Evolutionary conservation across 2,888 invertebrate genomes (phyloP).

Genomic region (Danaus chrysippus): DNA sequence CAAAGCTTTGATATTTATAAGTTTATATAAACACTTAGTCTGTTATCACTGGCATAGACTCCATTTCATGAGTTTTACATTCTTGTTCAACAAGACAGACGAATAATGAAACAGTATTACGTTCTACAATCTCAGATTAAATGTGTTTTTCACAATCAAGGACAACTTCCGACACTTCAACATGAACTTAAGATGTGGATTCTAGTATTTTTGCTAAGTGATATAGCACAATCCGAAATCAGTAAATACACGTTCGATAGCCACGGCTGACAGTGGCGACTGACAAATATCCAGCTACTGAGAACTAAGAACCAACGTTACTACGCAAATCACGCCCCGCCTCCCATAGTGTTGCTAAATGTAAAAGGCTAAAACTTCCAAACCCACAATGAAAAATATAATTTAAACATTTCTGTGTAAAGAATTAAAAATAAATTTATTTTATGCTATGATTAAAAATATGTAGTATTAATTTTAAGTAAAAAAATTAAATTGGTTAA

Average conservation of each 20-base stretch:
- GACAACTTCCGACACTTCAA: constrained; percentile 25
- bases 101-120: constrained; percentile 21
- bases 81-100: constrained; percentile 10
- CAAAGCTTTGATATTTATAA: constrained; percentile 40
- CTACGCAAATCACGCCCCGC: too few relatives aligned
- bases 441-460: too few relatives aligned
- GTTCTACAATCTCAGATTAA: constrained; percentile 28
- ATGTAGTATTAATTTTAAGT: too few relatives aligned
- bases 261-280: too few relatives aligned
- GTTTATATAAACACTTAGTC: constrained; percentile 2
- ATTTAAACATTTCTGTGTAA: too few relatives aligned
- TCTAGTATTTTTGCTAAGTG: constrained; percentile 13
- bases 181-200: constrained; percentile 10
- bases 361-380: too few relatives aligned
- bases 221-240: background rate
- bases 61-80: constrained; percentile 20
- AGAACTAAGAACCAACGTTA: too few relatives aligned
- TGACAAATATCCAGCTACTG: too few relatives aligned
- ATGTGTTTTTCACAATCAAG: constrained; percentile 40
- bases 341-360: too few relatives aligned
- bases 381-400: too few relatives aligned
- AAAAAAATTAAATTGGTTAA: too few relatives aligned
- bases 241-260: background rate
- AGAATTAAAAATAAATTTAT: too few relatives aligned
- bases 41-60: constrained; percentile 14